These are phyloP conservation scores for Rhodinocichla rosea DNA, from an alignment of 2,113 vertebrate genomes.

Conservation along the genomic window DNA sequence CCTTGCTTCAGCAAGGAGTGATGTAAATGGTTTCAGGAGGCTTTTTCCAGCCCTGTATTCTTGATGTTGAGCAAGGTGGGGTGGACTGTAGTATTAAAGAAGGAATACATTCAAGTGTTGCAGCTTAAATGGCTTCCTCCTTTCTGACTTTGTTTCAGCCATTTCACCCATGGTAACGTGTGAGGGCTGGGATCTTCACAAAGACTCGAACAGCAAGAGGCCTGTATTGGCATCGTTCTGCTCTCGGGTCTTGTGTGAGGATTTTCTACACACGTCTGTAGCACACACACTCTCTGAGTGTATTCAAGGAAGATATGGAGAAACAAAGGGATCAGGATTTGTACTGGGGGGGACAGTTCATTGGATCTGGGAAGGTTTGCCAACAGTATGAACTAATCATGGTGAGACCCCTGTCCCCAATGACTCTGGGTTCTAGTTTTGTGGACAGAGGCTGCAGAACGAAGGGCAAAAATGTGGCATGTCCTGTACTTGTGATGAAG, in stretches of 20 bases:
- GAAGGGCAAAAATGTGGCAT: background rate
- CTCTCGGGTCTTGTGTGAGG: background rate
- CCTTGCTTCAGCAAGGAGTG: background rate
- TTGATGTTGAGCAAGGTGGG: background rate
- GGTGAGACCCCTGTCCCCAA: background rate
- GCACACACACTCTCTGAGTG: background rate
- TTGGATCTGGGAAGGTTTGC: background rate
- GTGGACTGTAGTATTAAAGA: background rate
- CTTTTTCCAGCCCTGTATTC: background rate
- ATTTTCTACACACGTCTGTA: fast-evolving
- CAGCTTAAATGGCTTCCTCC: background rate
- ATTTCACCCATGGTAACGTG: fast-evolving
- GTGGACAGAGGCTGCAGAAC: background rate
- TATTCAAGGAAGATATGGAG: background rate
- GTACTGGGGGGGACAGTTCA: background rate
- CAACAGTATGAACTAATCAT: background rate
- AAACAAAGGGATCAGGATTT: background rate
- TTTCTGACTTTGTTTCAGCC: background rate
- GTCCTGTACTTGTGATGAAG: background rate
- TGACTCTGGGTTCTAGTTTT: background rate
- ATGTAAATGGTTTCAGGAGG: background rate
- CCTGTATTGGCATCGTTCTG: background rate
- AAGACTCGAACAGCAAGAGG: background rate
- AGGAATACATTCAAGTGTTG: background rate
- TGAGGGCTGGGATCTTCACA: background rate